phyloP scores from a whole-genome alignment of 2,888 invertebrate genomes.

The Hyalella azteca region DNA sequence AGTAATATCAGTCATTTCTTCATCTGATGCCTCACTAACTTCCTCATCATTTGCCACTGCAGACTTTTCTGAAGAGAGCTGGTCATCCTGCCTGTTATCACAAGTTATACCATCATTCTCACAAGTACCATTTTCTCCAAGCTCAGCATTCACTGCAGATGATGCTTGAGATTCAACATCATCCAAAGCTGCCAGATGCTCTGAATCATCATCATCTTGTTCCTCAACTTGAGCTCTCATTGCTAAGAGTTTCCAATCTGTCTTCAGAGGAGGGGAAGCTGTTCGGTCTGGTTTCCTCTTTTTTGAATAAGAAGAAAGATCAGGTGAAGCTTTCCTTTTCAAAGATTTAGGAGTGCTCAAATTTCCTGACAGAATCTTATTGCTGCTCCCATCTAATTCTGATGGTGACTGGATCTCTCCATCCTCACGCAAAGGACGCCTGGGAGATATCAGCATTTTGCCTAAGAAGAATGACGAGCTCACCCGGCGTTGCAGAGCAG shows the following conservation, averaged over 20 bases:
- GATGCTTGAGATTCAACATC: neutral
- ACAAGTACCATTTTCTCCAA: neutral
- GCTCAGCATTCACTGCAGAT: neutral
- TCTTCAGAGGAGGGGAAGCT: constrained; percentile 15
- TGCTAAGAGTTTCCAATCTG: neutral
- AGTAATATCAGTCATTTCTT: too few species aligned
- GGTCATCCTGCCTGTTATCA: too few species aligned
- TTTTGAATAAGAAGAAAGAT: neutral
- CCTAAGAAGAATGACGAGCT: constrained; percentile 23
- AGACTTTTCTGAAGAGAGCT: too few species aligned
- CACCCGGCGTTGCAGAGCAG: neutral
- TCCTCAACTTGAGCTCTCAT: constrained; percentile 35
- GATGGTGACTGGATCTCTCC: neutral
- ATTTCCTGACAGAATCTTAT: neutral
- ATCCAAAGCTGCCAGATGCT: neutral
- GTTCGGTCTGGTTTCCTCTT: neutral
- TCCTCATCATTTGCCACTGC: too few species aligned
- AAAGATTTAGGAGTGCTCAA: constrained; percentile 3
- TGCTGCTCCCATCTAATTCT: neutral
- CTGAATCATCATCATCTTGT: constrained; percentile 17
- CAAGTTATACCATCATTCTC: neutral
- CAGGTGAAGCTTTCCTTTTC: constrained; percentile 18
- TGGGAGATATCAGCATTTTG: constrained; percentile 15
- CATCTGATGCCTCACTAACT: too few species aligned
- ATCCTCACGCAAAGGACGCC: neutral